These are phyloP conservation scores for Lymantria dispar DNA, from an alignment of 2,888 invertebrate genomes.

Conservation along the genomic window DNA sequence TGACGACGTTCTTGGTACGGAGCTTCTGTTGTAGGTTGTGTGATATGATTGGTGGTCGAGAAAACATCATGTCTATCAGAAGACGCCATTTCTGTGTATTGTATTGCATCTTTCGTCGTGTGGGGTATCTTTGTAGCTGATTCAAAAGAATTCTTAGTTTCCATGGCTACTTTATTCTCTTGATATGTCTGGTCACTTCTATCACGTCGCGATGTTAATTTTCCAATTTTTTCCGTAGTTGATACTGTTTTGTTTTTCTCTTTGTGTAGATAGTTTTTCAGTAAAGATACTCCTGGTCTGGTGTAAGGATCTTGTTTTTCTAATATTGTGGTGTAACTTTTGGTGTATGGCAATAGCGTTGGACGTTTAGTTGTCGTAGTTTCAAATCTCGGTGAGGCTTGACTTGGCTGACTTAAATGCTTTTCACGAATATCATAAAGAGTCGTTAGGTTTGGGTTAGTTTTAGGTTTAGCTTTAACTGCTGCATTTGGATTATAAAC, in stretches of 20 bases:
- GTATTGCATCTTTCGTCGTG: constrained; percentile 44
- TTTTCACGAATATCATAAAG: constrained; percentile 69
- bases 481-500: constrained; percentile 66
- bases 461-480: constrained; percentile 51
- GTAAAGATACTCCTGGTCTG: constrained; percentile 69
- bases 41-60: constrained; percentile 43
- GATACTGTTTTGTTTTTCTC: constrained; percentile 63
- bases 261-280: constrained; percentile 64
- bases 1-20: constrained; percentile 86
- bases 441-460: constrained; percentile 68
- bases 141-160: constrained; percentile 59
- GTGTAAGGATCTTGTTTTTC: constrained; percentile 70
- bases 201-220: constrained; percentile 39
- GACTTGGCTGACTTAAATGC: constrained; percentile 21
- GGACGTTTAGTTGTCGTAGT: constrained; percentile 69
- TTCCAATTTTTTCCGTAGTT: constrained; percentile 44
- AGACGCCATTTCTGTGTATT: constrained; percentile 47
- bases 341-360: constrained; percentile 69
- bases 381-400: constrained; percentile 28
- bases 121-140: constrained; percentile 70
- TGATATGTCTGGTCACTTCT: constrained; percentile 42
- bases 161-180: constrained; percentile 42
- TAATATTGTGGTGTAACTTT: constrained; percentile 54
- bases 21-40: constrained; percentile 53
- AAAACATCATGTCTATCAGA: constrained; percentile 53